A percentile compares a stretch with the other conserved stretches of the same genome.
Evolutionary conservation across 2,113 vertebrate genomes (phyloP).

Genomic region (Petaurus breviceps): DNA sequence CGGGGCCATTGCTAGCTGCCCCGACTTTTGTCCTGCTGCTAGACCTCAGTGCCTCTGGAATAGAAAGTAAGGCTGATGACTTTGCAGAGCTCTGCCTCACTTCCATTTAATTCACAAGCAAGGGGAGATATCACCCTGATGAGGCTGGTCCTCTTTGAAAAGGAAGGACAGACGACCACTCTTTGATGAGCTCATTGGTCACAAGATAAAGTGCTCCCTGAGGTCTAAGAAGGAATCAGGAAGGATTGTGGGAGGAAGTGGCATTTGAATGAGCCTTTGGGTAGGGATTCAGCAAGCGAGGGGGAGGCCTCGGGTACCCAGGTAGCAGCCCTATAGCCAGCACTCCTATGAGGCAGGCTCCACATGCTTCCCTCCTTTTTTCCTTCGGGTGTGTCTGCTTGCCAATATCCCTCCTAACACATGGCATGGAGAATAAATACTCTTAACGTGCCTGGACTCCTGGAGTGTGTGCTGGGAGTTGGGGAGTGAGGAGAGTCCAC

Average conservation of each 20-base stretch:
- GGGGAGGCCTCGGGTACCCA: neutral
- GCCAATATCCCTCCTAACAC: neutral
- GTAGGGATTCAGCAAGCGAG: neutral
- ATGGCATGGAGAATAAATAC: neutral
- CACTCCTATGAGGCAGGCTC: neutral
- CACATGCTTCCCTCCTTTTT: neutral
- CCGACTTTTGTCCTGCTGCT: no score
- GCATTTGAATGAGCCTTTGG: neutral
- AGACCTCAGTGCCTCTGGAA: no score
- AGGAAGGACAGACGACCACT: no score
- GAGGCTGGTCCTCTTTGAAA: no score
- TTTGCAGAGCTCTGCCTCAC: no score
- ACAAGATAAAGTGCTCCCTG: neutral
- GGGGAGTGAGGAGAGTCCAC: neutral
- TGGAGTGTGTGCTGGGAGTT: neutral
- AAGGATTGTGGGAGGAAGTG: neutral
- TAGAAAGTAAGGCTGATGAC: no score
- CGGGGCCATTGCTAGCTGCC: no score
- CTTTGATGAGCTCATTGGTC: neutral
- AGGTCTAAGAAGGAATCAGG: neutral
- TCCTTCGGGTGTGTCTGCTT: neutral
- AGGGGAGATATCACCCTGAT: neutral
- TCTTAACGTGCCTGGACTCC: conserved; percentile 35
- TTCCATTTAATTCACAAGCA: neutral
- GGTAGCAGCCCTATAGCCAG: neutral